Conservation (phyloP, 2,113 vertebrate species). For the Elephas maximus region DNA sequence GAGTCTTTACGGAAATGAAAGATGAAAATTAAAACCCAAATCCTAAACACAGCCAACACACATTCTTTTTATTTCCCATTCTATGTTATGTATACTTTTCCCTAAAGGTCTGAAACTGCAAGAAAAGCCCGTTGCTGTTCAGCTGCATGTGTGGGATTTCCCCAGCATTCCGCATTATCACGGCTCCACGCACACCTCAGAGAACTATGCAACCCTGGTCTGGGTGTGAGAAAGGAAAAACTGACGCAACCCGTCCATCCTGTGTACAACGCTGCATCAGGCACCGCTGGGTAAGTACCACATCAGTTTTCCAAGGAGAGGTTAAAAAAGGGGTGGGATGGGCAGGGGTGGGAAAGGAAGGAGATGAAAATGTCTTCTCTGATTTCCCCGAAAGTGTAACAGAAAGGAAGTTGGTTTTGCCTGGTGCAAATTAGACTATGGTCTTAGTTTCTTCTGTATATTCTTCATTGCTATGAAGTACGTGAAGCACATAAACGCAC, state of each 20-base stretch:
- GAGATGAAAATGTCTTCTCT: not conserved
- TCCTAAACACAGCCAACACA: no score
- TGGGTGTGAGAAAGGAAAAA: constrained; percentile 81
- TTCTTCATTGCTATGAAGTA: not conserved
- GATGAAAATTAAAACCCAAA: not conserved
- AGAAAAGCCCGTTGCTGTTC: constrained; percentile 76
- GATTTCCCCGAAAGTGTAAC: not conserved
- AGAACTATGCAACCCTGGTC: constrained; percentile 89
- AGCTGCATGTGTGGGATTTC: constrained; percentile 81
- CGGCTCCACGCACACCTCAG: constrained; percentile 91
- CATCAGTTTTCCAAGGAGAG: not conserved
- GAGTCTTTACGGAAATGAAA: not conserved
- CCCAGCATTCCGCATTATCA: constrained; percentile 84
- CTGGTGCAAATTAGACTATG: not conserved
- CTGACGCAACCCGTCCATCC: constrained; percentile 43
- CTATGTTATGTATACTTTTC: not conserved
- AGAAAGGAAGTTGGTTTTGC: not conserved
- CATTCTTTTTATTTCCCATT: not conserved
- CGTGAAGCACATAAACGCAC: not conserved
- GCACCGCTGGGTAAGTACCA: not conserved
- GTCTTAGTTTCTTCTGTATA: not conserved
- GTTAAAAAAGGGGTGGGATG: not conserved
- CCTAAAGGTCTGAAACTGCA: constrained; percentile 69
- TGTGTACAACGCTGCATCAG: constrained; percentile 6
- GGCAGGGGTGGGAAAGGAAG: not conserved